These are phyloP conservation scores for Neolamprologus toae DNA, from an alignment of 2,113 vertebrate genomes.

Conservation along the genomic window DNA sequence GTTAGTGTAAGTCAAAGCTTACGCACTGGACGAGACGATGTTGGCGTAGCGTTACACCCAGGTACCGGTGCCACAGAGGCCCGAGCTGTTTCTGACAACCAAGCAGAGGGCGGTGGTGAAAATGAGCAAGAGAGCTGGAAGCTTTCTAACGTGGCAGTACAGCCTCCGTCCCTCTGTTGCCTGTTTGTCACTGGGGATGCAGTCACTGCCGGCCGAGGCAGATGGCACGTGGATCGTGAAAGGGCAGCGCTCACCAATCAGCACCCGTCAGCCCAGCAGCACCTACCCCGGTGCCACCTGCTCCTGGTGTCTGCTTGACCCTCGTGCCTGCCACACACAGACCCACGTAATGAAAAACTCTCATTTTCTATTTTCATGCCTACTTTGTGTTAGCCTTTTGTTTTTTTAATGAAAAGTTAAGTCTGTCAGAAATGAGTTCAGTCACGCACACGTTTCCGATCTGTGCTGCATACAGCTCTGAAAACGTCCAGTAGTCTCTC, in stretches of 20 bases:
- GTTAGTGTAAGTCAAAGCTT: not conserved
- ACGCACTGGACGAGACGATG: not conserved
- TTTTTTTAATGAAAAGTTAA: not conserved
- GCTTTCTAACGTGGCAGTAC: not conserved
- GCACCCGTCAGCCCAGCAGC: slow-evolving; percentile 27
- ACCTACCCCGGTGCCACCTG: slow-evolving; percentile 82
- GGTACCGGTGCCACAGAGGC: not conserved
- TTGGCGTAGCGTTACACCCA: not conserved
- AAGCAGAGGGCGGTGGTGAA: not conserved
- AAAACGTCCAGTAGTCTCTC: not conserved
- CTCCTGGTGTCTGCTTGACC: slow-evolving; percentile 74
- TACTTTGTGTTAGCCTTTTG: not conserved
- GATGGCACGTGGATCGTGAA: slow-evolving; percentile 59
- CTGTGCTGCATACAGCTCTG: not conserved
- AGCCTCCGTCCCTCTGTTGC: not conserved
- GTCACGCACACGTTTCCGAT: not conserved
- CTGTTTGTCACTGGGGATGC: not conserved
- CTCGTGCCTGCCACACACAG: slow-evolving; percentile 38
- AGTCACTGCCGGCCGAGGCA: slow-evolving; percentile 38
- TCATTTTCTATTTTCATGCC: not conserved
- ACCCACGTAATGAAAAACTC: not conserved
- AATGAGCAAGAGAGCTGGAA: not conserved
- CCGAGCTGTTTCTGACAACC: not conserved
- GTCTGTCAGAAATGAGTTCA: not conserved
- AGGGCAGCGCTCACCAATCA: slow-evolving; percentile 60